These are phyloP conservation scores for Garra rufa DNA, from an alignment of 2,113 vertebrate genomes.

Conservation along the genomic window DNA sequence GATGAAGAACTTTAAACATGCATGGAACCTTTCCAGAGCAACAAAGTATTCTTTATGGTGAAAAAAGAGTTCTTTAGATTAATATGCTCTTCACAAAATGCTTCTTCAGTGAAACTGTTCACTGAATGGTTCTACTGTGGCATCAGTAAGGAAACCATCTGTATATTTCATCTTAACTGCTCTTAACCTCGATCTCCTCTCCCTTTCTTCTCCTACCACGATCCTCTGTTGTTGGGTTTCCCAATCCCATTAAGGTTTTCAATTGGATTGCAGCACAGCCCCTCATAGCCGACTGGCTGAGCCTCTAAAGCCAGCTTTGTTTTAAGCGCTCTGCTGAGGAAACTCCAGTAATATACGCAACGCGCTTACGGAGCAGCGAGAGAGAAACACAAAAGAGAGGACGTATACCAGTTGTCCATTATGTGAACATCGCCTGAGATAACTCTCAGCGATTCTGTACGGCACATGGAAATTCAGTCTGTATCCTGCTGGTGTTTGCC, in stretches of 20 bases:
- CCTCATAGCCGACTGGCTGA: conserved; percentile 76
- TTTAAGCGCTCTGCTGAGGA: conserved; percentile 70
- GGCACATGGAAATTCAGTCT: neutral
- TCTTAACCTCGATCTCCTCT: neutral
- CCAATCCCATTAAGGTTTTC: conserved; percentile 75
- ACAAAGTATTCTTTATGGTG: neutral
- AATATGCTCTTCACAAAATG: neutral
- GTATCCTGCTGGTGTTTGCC: neutral
- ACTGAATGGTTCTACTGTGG: neutral
- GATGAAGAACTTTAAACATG: neutral
- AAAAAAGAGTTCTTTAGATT: neutral
- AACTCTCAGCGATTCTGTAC: neutral
- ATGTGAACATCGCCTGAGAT: neutral
- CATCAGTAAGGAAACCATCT: neutral
- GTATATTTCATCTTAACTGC: conserved; percentile 48
- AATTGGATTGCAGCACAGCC: conserved; percentile 77
- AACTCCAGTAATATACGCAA: conserved; percentile 63
- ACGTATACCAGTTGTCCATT: neutral
- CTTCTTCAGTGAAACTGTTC: neutral
- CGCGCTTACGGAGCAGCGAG: conserved; percentile 40
- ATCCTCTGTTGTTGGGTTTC: conserved; percentile 63
- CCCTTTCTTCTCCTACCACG: neutral
- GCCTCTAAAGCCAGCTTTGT: conserved; percentile 77
- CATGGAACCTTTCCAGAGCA: neutral
- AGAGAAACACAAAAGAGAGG: neutral